Evolutionary conservation across 2,797 vertebrate genomes (phyloP).

Genomic region (Leptodactylus fallax): DNA sequence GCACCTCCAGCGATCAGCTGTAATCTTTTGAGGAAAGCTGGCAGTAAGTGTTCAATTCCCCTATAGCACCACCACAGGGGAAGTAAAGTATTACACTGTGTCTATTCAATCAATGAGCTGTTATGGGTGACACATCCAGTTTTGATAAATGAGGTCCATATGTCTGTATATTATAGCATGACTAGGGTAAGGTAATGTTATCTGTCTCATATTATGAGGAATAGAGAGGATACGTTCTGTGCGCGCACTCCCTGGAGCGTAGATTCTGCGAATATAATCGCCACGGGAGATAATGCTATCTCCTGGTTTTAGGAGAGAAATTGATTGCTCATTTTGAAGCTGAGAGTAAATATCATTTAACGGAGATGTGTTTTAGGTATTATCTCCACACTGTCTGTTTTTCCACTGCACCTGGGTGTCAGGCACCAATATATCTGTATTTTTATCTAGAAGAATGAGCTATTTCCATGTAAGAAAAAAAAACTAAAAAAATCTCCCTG

Average conservation of each 20-base stretch:
- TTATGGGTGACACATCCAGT: neutral
- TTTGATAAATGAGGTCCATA: neutral
- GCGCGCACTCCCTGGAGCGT: neutral
- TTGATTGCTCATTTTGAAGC: constrained; percentile 52
- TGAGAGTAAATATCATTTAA: constrained; percentile 43
- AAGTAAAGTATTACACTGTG: neutral
- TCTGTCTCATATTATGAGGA: neutral
- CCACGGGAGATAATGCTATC: constrained; percentile 36
- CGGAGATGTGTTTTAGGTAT: constrained; percentile 28
- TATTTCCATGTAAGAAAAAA: constrained; percentile 12
- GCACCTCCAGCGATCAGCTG: too few species aligned
- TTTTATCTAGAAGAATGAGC: constrained; percentile 33
- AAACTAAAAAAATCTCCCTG: neutral
- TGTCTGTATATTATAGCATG: neutral
- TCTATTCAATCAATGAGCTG: neutral
- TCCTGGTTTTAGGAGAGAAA: constrained; percentile 20
- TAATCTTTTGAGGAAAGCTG: too few species aligned
- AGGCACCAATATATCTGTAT: constrained; percentile 29
- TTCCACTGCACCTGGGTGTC: constrained; percentile 43
- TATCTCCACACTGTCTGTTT: constrained; percentile 46
- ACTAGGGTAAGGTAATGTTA: neutral
- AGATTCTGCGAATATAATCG: constrained; percentile 51
- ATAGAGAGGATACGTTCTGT: neutral
- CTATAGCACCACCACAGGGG: neutral
- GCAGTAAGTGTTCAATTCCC: too few species aligned